Evolutionary conservation across 2,113 vertebrate genomes (phyloP).

Genomic region (Echinops telfairi): DNA sequence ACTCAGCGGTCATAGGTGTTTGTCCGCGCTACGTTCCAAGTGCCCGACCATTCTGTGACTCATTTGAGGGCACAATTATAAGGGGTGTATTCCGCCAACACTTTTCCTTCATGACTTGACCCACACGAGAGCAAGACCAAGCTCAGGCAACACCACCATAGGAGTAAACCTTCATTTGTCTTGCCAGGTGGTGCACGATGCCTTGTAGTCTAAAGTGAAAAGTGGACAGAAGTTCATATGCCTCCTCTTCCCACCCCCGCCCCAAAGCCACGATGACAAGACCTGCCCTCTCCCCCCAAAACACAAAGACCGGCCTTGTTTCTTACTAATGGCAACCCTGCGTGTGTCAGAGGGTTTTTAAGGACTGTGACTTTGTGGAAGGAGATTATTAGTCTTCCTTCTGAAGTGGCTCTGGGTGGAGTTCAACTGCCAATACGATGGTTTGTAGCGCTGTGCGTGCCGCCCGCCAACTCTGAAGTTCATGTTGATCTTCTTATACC

Average conservation of each 20-base stretch:
- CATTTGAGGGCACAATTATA: background rate
- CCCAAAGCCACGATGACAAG: too few species aligned
- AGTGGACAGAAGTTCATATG: background rate
- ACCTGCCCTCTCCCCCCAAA: background rate
- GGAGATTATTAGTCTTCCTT: background rate
- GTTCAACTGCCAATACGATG: background rate
- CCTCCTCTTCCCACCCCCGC: background rate
- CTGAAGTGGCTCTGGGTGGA: background rate
- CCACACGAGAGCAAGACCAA: conserved; percentile 32
- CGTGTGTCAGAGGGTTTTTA: background rate
- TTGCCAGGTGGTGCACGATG: background rate
- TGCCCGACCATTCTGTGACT: background rate
- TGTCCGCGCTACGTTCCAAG: background rate
- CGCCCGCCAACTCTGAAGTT: background rate
- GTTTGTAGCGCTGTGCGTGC: background rate
- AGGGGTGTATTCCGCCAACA: background rate
- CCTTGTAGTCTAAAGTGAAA: background rate
- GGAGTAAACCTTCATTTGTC: background rate
- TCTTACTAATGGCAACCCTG: background rate
- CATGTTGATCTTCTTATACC: background rate
- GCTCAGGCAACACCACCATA: background rate
- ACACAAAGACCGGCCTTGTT: background rate
- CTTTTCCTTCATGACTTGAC: background rate
- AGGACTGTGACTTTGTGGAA: background rate
- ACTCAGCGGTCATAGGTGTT: background rate